Conservation (phyloP, 2,888 invertebrate species). For the Meliscaeva auricollis region DNA sequence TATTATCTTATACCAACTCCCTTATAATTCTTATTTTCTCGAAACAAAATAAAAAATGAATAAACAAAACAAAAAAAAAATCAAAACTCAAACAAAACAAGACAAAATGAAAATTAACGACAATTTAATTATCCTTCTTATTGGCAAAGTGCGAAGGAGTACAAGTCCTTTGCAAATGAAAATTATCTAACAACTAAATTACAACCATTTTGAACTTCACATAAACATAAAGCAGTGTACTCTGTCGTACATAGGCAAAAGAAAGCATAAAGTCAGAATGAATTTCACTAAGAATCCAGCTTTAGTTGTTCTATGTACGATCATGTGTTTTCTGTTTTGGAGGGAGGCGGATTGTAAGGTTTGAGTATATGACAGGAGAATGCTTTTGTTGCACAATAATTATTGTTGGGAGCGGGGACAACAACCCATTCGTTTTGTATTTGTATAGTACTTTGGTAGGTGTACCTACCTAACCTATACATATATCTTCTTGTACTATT, state of each 20-base stretch:
- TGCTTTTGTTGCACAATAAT: conserved; percentile 48
- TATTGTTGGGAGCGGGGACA: conserved; percentile 21
- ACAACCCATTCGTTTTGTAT: conserved; percentile 22
- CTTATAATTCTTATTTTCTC: not conserved
- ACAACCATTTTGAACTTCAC: conserved; percentile 55
- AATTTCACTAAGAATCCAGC: conserved; percentile 25
- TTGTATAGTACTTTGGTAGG: not conserved
- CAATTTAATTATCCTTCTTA: conserved; percentile 75
- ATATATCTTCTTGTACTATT: not conserved
- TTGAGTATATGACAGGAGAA: conserved; percentile 4
- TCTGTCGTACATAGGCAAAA: conserved; percentile 44
- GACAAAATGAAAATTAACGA: conserved; percentile 74
- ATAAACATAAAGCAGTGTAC: no score
- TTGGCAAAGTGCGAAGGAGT: conserved; percentile 63
- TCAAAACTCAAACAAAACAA: conserved; percentile 61
- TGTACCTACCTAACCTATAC: no score
- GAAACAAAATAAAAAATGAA: conserved; percentile 8
- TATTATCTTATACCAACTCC: conserved; percentile 41
- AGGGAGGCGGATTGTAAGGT: not conserved
- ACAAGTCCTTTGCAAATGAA: conserved; percentile 60
- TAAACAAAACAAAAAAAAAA: conserved; percentile 1
- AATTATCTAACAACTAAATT: conserved; percentile 74
- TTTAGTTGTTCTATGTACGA: not conserved
- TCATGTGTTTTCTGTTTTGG: not conserved
- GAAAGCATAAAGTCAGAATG: conserved; percentile 33